These are phyloP conservation scores for Hippocampus kuda DNA, from an alignment of 2,797 vertebrate genomes.

Conservation along the genomic window DNA sequence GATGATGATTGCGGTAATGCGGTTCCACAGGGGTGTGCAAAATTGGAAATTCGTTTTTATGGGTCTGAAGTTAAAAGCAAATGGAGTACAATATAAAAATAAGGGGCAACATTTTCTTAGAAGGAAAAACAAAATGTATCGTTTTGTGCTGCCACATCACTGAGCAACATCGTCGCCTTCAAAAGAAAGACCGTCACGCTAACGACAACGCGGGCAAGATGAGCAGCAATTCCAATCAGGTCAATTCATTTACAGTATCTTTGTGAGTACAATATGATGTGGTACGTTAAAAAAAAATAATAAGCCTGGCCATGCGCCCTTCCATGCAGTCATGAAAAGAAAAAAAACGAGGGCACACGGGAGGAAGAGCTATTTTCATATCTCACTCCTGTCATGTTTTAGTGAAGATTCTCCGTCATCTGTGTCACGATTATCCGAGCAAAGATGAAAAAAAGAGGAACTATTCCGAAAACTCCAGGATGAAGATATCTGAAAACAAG, in stretches of 20 bases:
- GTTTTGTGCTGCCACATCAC: too few species aligned
- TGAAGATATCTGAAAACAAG: neutral
- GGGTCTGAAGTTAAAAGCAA: too few species aligned
- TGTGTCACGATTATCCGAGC: neutral
- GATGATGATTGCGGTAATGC: too few species aligned
- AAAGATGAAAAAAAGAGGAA: neutral
- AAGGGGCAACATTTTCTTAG: too few species aligned
- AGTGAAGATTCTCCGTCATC: conserved; percentile 2
- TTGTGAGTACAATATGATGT: neutral
- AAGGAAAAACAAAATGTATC: too few species aligned
- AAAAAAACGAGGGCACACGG: neutral
- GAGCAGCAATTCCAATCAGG: neutral
- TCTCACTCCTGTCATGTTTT: conserved; percentile 9
- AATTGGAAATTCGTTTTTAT: too few species aligned
- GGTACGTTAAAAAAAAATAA: neutral
- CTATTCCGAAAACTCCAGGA: neutral
- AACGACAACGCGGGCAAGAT: too few species aligned
- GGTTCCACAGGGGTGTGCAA: too few species aligned
- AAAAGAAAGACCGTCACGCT: too few species aligned
- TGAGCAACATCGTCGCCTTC: too few species aligned
- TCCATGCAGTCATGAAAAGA: neutral
- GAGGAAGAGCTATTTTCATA: conserved; percentile 1
- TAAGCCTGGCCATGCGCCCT: neutral
- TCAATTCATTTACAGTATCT: neutral
- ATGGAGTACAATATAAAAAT: too few species aligned